A percentile compares a stretch with the other conserved stretches of the same genome.
Evolutionary conservation across 2,888 invertebrate genomes (phyloP).

Genomic region (Cataglyphis rosenhaueri): DNA sequence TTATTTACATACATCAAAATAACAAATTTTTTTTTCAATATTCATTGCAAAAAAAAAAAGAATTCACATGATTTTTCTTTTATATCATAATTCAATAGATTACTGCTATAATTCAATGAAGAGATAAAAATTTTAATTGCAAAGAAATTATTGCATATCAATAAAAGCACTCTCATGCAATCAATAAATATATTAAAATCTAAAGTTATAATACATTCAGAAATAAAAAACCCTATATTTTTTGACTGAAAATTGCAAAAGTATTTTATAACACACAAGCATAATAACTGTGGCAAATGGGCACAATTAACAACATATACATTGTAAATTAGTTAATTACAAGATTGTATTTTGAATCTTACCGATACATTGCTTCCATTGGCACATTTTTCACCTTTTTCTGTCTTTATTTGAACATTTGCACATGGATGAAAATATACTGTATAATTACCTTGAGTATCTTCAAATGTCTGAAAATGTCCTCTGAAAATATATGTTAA

Average conservation of each 20-base stretch:
- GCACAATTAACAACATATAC: not conserved
- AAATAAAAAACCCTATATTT: not conserved
- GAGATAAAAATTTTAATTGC: too few relatives aligned
- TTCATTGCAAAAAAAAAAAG: not conserved
- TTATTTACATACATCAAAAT: not conserved
- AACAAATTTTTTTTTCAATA: not conserved
- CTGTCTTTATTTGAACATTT: constrained; percentile 68
- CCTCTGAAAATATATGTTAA: constrained; percentile 23
- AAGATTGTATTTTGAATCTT: constrained; percentile 45
- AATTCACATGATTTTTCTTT: not conserved
- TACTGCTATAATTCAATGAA: too few relatives aligned
- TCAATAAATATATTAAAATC: not conserved
- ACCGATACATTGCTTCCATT: constrained; percentile 71
- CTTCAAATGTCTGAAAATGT: not conserved
- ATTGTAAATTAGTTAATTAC: not conserved
- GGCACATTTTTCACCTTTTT: constrained; percentile 54
- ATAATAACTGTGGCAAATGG: not conserved
- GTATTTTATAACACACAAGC: not conserved
- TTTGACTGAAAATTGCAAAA: not conserved
- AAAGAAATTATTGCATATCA: not conserved
- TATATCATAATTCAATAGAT: not conserved
- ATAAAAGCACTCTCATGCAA: not conserved
- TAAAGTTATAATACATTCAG: not conserved
- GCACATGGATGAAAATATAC: constrained; percentile 84
- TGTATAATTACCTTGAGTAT: accelerated